Base-by-base conservation (phyloP, 2,888 invertebrate species). In the Luperina nickerlii region DNA sequence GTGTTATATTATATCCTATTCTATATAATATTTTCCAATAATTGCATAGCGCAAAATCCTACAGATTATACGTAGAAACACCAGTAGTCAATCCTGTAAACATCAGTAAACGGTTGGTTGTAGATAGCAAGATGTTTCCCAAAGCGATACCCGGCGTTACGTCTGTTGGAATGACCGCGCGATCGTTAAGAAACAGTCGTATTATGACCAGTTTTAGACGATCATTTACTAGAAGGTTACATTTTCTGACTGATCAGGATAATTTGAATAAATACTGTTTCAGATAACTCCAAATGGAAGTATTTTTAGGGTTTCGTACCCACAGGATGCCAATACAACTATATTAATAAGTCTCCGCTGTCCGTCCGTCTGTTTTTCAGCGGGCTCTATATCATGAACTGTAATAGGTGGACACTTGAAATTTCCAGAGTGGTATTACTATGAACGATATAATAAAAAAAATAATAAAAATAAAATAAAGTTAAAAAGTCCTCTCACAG, bases 101-200 rank as follows among this genome's bases (percentile, higher is more conserved):
- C 66, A 74, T 54, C 67, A 32, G 42, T 76, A 71, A 76, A 74
- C 24, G 24, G 42, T 18, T 27, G 18, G 24, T 76, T 1, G 42
- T 38, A 78, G 65, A 85, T 76, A 76, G 57, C 32, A 27, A 51
- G 45, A 51, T 3, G 20, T 62, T 18, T 62, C 62, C 48, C 57
- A 57, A 24, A 70, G 13, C 62, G 60, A 63, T 72, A 74, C 18
- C 65, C 20, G 13, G 42, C 70, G 71, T 63, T 67, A 76, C 15
- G 68, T 60, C 24, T 75, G 76, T 74, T 62, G 57, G 66, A 76
- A 75, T 74, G 65, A 60, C 66, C 62, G 13, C 57, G 27, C 38
- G 66, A 11, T 83, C 73, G 65, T 81, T 71, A 83, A 42, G 66
- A 48, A 65, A 57, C 32, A 60, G 62, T 66, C 42, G 38, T 54